Evolutionary conservation across 2,888 invertebrate species (phyloP), one percentile per base, ranked within the genome.

Genomic region (Acrobasis consociella): DNA sequence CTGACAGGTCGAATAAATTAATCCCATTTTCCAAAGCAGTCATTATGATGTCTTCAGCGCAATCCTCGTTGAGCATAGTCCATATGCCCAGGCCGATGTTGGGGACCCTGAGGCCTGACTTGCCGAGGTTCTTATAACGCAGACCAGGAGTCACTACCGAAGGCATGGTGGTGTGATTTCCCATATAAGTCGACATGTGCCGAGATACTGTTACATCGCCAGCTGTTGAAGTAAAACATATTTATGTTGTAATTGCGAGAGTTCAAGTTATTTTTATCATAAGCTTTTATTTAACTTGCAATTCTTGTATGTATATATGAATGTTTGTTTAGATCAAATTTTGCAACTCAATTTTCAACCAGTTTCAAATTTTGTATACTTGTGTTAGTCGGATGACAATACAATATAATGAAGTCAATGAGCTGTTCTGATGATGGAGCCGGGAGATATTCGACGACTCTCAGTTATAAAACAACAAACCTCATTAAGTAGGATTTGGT

Each of bases 11-110:
- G 89, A 99, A 99, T 65, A 99, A 94, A 87, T 99, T 99, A 79
- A 99, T 97, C 63, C 99, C 99, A 83, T 97, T 97, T 82, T 99
- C 99, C 78, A 99, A 96, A 49, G 99, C 99, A 69, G 98, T 94
- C 75, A 97, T 96, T 53, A 99, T 94, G 67, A 99, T 96, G 72
- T 98, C 97, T 86, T 99, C 99, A 3, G 98, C 97, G 77, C 96
- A 95, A 71, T 97, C 97, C 81, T 97, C 97, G 71, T 95, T 95
- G 65, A 96, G 94, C 67, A 97, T 97, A 31, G 97, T 97, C 98
- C 98, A 98, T 66, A 98, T 97, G 65, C 98, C 98, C 76, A 99
- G 94, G 70, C 98, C 98, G 72, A 99, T 96, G 89, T 98, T 98
- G 74, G 98, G 98, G 67, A 99, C 98, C 70, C 98, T 94, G 68